These are phyloP conservation scores for Melinaea menophilus DNA, from an alignment of 2,888 invertebrate species.

Conservation along the genomic window DNA sequence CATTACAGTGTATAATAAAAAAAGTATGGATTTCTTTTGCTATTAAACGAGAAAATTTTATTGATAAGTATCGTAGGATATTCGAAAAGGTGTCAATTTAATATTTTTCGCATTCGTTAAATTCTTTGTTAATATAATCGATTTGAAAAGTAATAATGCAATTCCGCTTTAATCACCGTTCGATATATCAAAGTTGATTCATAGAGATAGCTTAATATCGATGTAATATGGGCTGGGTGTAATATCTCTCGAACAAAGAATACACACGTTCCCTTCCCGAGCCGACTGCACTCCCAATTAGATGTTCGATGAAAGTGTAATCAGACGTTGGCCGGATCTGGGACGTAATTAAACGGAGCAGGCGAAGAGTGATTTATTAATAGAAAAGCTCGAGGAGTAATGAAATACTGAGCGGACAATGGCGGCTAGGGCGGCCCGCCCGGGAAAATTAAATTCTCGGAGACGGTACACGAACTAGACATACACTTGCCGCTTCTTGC, in stretches of 20 bases:
- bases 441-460: conserved; percentile 76
- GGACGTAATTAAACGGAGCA: conserved; percentile 76
- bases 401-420: conserved; percentile 78
- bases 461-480: conserved; percentile 51
- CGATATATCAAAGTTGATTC: conserved; percentile 57
- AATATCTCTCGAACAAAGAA: conserved; percentile 70
- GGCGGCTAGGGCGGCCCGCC: conserved; percentile 66
- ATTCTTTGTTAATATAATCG: conserved; percentile 42
- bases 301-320: conserved; percentile 78
- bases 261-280: conserved; percentile 59
- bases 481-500: conserved; percentile 63
- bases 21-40: background rate
- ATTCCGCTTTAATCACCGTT: too few relatives aligned
- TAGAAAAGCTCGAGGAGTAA: conserved; percentile 77
- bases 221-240: conserved; percentile 63
- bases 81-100: background rate
- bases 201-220: conserved; percentile 47
- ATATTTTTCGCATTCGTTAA: background rate
- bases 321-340: conserved; percentile 74
- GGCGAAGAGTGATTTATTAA: conserved; percentile 79
- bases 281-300: conserved; percentile 75
- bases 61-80: background rate
- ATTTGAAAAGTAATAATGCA: conserved; percentile 63
- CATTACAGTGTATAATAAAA: background rate
- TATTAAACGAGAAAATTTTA: background rate